phyloP scores from a whole-genome alignment of 2,888 invertebrate genomes.

The Anoncus sp. region DNA sequence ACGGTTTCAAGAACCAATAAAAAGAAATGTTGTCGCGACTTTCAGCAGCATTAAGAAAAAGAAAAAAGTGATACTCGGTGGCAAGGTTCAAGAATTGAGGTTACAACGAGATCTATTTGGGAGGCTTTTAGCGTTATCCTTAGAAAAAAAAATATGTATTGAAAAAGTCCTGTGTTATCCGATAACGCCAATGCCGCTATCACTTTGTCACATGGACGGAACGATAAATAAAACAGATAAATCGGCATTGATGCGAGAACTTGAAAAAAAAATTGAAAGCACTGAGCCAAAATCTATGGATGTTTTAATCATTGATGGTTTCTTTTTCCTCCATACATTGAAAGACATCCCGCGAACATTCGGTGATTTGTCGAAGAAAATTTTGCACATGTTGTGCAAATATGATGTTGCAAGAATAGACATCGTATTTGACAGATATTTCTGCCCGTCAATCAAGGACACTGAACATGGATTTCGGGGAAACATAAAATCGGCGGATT shows the following conservation, averaged over 20 bases:
- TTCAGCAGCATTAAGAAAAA: conserved; percentile 28
- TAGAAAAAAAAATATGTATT: conserved; percentile 61
- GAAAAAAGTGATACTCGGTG: conserved; percentile 29
- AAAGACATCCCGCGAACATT: conserved; percentile 74
- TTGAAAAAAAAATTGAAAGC: conserved; percentile 54
- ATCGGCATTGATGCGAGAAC: conserved; percentile 63
- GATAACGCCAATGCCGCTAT: conserved; percentile 67
- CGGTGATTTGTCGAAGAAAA: conserved; percentile 73
- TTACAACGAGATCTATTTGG: conserved; percentile 51
- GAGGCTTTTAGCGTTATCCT: conserved; percentile 40
- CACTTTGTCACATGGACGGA: conserved; percentile 68
- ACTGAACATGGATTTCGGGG: conserved; percentile 51
- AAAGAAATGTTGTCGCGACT: conserved; percentile 33
- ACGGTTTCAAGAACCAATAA: conserved; percentile 42
- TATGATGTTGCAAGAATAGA: conserved; percentile 49
- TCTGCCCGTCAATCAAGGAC: conserved; percentile 57
- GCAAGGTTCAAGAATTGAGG: conserved; percentile 40
- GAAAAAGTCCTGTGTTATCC: conserved; percentile 67
- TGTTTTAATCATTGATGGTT: conserved; percentile 75
- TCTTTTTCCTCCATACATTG: conserved; percentile 72
- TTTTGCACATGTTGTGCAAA: conserved; percentile 67
- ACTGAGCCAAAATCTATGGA: conserved; percentile 54
- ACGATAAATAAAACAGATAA: conserved; percentile 70
- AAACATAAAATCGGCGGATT: not conserved
- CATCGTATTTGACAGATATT: conserved; percentile 57